phyloP scores from a whole-genome alignment of 2,888 invertebrate species.

The Trichopoda pennipes region DNA sequence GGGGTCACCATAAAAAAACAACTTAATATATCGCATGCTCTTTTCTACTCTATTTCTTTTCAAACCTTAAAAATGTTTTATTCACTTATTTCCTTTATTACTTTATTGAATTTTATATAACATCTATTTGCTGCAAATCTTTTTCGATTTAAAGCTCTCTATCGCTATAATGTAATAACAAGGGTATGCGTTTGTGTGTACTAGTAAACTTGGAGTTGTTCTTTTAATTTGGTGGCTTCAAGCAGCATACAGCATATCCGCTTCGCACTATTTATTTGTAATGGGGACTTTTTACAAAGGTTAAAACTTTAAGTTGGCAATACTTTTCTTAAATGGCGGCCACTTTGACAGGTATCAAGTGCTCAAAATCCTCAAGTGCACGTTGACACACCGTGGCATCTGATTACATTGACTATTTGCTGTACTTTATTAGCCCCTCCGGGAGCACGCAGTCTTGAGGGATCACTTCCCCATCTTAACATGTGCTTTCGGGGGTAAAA shows the following conservation, averaged over 20 bases:
- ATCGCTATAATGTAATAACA: neutral
- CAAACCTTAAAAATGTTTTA: slow-evolving; percentile 10
- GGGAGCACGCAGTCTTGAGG: too few species aligned
- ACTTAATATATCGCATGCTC: neutral
- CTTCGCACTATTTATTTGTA: slow-evolving; percentile 28
- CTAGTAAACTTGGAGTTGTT: too few species aligned
- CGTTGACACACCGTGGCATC: too few species aligned
- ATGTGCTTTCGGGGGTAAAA: too few species aligned
- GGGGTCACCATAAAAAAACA: neutral
- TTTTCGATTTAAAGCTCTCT: neutral
- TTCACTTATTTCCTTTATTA: slow-evolving; percentile 1
- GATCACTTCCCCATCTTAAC: too few species aligned
- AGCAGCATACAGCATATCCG: slow-evolving; percentile 18
- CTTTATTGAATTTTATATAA: neutral
- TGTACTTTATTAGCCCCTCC: too few species aligned
- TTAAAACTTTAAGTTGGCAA: slow-evolving; percentile 20
- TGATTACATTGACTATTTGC: too few species aligned
- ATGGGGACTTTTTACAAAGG: too few species aligned
- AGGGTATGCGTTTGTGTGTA: neutral
- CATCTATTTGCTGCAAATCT: neutral
- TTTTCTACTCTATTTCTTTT: neutral
- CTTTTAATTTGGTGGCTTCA: slow-evolving; percentile 16
- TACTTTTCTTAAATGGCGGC: too few species aligned
- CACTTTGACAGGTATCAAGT: too few species aligned
- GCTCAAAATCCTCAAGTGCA: too few species aligned